Evolutionary conservation across 2,113 vertebrate species (phyloP).

Genomic region (Podiceps cristatus): DNA sequence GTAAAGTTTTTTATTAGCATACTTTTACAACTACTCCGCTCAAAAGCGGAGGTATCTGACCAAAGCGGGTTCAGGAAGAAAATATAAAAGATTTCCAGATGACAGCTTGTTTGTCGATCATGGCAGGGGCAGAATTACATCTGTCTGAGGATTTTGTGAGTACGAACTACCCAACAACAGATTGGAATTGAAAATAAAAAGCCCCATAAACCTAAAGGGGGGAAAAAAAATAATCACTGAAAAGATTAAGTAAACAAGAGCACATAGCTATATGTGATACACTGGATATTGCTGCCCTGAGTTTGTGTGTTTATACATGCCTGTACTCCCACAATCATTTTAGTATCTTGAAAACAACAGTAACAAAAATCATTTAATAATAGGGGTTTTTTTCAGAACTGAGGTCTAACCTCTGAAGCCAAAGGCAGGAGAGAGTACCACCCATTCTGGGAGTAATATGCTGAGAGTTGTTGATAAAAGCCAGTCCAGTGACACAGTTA

Average conservation of each 20-base stretch:
- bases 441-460: neutral
- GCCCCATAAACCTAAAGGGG: neutral
- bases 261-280: neutral
- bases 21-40: neutral
- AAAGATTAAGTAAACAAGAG: neutral
- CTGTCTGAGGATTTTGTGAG: neutral
- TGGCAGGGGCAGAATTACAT: neutral
- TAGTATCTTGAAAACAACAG: neutral
- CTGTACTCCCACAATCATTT: neutral
- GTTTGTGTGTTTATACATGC: neutral
- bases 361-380: neutral
- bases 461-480: neutral
- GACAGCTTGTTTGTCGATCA: neutral
- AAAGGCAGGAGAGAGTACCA: neutral
- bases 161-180: neutral
- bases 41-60: neutral
- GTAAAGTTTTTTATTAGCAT: neutral
- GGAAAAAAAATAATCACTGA: neutral
- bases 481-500: neutral
- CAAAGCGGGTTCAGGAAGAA: neutral
- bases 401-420: neutral
- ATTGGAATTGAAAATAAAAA: neutral
- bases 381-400: neutral
- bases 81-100: neutral
- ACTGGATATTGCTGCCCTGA: neutral